Evolutionary conservation across 2,797 vertebrate species (phyloP), one percentile per base, ranked within the genome.

Genomic region (Rhadinocentrus ornatus): DNA sequence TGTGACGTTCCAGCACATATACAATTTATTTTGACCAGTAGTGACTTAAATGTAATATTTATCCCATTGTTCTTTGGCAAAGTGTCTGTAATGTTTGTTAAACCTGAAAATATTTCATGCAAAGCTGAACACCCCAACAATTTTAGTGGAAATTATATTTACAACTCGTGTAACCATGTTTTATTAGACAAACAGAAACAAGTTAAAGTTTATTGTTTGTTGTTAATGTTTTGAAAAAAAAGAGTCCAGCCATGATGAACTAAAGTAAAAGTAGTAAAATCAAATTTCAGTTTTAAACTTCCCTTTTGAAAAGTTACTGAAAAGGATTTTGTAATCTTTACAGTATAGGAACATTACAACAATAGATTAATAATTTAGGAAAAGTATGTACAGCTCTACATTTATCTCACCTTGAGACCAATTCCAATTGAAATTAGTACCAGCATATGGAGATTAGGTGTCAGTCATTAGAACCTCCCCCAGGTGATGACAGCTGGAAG

Each of bases 21-120:
- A 54, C 55, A 62, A 7, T 53, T 60, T 63, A 62, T 29, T 32
- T 53, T 26, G 60, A 66, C 41, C 20, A 52, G 24, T 18, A 61
- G 7, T 59, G 52, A 70, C 44, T 60, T 32, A 39, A 62, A 68
- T 55, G 29, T 59, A 44, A 58, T 50, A 73, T 70, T 59, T 54
- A 61, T 37, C 37, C 11, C 8, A 46, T 15, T 2, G 55, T 2
- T 37, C 26, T 67, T 20, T 29, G 29, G 27, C 3, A 22, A 46
- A 37, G 39, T 13, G 46, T 26, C 44, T 59, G 11, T 29, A 31
- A 31, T 15, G 20, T 24, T 46, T 56, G 64, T n/a, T 32, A n/a
- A 41, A 56, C n/a, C 3, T 13, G 37, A 10, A 16, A 16, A 29
- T 46, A 2, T 13, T 32, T 46, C 11, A 26, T 18, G 22, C 5